Evolutionary conservation across 2,888 invertebrate species (phyloP), one percentile per base, ranked within the genome.

Genomic region (Lucinisca nassula): DNA sequence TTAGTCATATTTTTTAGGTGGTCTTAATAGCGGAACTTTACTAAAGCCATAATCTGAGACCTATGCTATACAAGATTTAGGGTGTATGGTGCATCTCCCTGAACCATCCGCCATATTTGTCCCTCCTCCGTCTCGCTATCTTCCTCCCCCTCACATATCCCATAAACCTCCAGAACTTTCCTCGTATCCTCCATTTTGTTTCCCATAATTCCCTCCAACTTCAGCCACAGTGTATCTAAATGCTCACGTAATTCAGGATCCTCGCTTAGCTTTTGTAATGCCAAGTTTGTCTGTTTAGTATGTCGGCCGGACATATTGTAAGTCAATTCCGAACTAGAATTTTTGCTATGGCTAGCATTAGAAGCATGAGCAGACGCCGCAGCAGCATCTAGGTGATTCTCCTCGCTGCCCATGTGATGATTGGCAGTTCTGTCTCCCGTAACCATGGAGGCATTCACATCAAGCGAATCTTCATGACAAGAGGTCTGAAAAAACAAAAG

Each of bases 121-220:
- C 93, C 92, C 86, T 94, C 94, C 75, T 93, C 93, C n/a, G 92
- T 93, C 79, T 93, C 93, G 67, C 91, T 92, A 74, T 92, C 94
- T 37, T 90, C 91, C 58, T 92, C 93, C 30, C 93, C 92, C 38
- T 93, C 93, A 3, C 92, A 92, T 8, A 95, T 91, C 35, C 95
- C 95, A 91, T 92, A 93, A 27, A 93, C 91, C 84, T 92, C 90
- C 77, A 95, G 83, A 75, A 90, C 91, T 74, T 91, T 82, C 78
- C 82, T 78, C 61, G 93, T 92, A 27, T 75, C 82, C 27, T 81
- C 89, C 73, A 90, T 85, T 55, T 91, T 92, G 49, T 85, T 75
- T 27, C 86, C 80, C 94, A 95, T 94, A 24, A 93, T 80, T 21
- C 76, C 58, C 81, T 95, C 95, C n/a, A 89, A 85, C 70, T 92